A percentile compares a stretch with the other conserved stretches of the same genome.
phyloP scores from a whole-genome alignment of 2,797 vertebrate genomes.

The Lateolabrax maculatus region DNA sequence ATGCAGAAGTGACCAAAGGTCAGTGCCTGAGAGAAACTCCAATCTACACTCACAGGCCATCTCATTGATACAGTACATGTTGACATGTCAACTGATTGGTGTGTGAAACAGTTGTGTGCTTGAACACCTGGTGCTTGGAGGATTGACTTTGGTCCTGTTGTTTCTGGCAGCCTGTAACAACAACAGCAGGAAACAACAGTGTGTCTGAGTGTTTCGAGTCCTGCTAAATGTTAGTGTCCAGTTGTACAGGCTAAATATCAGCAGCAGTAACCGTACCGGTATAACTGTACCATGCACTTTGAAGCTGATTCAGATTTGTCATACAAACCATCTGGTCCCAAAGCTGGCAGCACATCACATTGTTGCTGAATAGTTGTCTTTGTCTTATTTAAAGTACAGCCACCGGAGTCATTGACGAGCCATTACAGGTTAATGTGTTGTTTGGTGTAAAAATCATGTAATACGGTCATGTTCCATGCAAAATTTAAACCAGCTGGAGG shows the following conservation, averaged over 20 bases:
- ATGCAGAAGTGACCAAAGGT: conserved; percentile 49
- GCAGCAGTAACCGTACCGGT: too few relatives aligned
- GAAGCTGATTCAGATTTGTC: conserved; percentile 40
- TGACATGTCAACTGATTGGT: conserved; percentile 57
- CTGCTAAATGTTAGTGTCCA: conserved; percentile 13
- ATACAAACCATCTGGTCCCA: conserved; percentile 49
- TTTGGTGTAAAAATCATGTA: conserved; percentile 37
- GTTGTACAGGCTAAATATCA: conserved; percentile 7
- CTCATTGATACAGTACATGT: conserved; percentile 66
- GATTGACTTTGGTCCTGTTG: conserved; percentile 61
- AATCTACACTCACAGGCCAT: conserved; percentile 45
- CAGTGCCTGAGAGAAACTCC: conserved; percentile 38
- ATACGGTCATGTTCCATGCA: conserved; percentile 59
- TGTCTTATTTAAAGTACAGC: conserved; percentile 29
- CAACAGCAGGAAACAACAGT: conserved; percentile 57
- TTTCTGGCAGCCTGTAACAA: conserved; percentile 62
- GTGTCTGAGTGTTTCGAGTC: conserved; percentile 36
- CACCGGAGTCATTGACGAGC: conserved; percentile 24
- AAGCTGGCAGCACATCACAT: conserved; percentile 26
- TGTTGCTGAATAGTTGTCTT: conserved; percentile 34
- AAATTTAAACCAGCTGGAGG: conserved; percentile 48
- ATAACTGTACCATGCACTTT: conserved; percentile 11
- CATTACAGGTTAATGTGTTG: conserved; percentile 32
- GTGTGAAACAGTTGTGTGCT: conserved; percentile 76
- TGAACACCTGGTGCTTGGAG: conserved; percentile 63